Percentiles rank a stretch among this genome's conserved stretches.
Evolutionary conservation across 64 coral and sea anemone genomes (phyloP).

Genomic region (Pocillopora damicornis): DNA sequence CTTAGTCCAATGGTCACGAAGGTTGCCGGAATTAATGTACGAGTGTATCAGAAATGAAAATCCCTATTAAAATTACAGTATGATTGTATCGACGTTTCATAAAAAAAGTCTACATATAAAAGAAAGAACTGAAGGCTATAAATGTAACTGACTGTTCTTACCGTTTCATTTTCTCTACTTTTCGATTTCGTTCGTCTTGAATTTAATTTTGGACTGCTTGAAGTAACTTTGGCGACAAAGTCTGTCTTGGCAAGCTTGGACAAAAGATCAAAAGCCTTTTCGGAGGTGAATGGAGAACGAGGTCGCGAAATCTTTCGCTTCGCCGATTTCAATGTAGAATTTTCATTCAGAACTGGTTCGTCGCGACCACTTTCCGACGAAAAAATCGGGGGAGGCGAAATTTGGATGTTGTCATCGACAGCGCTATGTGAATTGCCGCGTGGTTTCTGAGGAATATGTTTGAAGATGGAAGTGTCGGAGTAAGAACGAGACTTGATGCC

Average conservation of each 20-base stretch:
- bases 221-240: slow-evolving; percentile 22
- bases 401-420: neutral
- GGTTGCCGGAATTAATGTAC: too few species aligned
- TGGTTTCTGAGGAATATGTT: slow-evolving; percentile 12
- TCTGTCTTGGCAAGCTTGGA: slow-evolving; percentile 34
- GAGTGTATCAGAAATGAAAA: neutral
- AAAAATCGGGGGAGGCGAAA: neutral
- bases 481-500: slow-evolving; percentile 17
- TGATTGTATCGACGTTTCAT: too few species aligned
- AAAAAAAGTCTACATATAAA: neutral
- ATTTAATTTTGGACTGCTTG: slow-evolving; percentile 28
- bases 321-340: slow-evolving; percentile 10
- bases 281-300: slow-evolving; percentile 25
- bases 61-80: neutral
- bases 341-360: neutral
- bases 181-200: slow-evolving; percentile 27
- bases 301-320: slow-evolving; percentile 38
- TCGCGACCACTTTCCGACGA: neutral
- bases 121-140: neutral
- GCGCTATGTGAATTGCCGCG: neutral
- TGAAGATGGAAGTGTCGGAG: slow-evolving; percentile 56
- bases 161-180: slow-evolving; percentile 19
- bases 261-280: slow-evolving; percentile 51
- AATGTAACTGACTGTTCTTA: neutral
- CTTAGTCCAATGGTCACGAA: neutral